A percentile compares a stretch with the other conserved stretches of the same genome.
Evolutionary conservation across 2,888 invertebrate genomes (phyloP).

Genomic region (Troides helena): DNA sequence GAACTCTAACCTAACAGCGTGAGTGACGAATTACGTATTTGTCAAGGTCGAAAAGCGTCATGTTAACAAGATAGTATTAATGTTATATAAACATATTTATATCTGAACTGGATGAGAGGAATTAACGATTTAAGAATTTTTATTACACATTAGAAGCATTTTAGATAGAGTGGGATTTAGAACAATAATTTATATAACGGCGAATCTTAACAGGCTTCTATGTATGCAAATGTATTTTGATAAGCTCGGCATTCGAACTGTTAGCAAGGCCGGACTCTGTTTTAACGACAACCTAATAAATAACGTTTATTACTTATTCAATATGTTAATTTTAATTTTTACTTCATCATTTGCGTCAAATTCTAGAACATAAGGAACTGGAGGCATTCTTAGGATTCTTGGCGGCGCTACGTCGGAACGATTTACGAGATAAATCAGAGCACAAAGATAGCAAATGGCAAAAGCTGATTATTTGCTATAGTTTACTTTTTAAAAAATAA

Average conservation of each 20-base stretch:
- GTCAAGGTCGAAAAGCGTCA: constrained; percentile 54
- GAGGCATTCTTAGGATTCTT: constrained; percentile 19
- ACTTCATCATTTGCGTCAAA: constrained; percentile 33
- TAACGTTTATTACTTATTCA: constrained; percentile 41
- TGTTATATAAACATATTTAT: neutral
- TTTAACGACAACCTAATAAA: constrained; percentile 51
- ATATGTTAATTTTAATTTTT: constrained; percentile 49
- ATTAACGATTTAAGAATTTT: neutral
- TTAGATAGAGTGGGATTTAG: constrained; percentile 19
- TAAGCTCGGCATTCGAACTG: constrained; percentile 34
- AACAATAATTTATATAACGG: constrained; percentile 38
- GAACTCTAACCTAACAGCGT: constrained; percentile 54
- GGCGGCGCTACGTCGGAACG: neutral
- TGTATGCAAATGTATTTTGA: constrained; percentile 37
- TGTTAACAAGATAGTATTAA: constrained; percentile 38
- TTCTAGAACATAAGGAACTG: constrained; percentile 31
- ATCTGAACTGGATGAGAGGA: constrained; percentile 6
- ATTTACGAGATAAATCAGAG: neutral
- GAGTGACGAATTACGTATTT: constrained; percentile 42
- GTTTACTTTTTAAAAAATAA: neutral
- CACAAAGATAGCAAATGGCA: neutral
- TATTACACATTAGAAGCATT: constrained; percentile 6
- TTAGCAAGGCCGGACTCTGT: constrained; percentile 53
- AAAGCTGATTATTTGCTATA: neutral
- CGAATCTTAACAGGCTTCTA: constrained; percentile 32